Base-by-base conservation (phyloP, 2,888 invertebrate genomes). In the Gandaritis pyraliata region DNA sequence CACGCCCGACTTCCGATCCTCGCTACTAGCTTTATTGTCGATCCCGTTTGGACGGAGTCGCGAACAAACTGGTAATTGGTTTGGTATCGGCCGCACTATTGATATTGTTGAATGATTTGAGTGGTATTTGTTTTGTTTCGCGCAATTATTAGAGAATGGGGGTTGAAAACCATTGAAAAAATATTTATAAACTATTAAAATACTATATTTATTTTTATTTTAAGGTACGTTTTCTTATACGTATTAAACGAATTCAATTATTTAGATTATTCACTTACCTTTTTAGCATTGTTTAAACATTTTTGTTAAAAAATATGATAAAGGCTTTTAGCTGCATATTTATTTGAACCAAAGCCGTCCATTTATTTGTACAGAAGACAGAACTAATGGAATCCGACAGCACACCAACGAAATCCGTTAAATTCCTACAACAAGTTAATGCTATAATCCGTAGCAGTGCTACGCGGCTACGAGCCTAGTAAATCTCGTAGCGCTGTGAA, bases 31-130 rank as follows among this genome's bases (percentile, higher is more conserved):
- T 77, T 74, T 81, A 83, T 84, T 82, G 82, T 79, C 78, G 76
- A 81, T 80, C 69, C 71, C 72, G 72, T 76, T 69, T 75, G 75
- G 72, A 71, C 68, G 62, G 68, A 72, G 69, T 71, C 76, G 75
- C 68, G 70, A 87, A 87, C 87, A 82, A 82, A 86, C 86, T 78
- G 80, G 81, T 87, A 86, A 89, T 88, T 88, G 85, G 81, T 83
- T 85, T 82, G 82, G 73, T 83, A 86, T 87, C 78, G 82, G 73
- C 73, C 70, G 56, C 54, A 69, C 71, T 71, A 73, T 75, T 82
- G 77, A 83, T 83, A 85, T 73, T 78, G 76, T 82, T 79, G 29
- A 51, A 54, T 81, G 74, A 61, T 70, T 60, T 66, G 61, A 54
- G 67, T 72, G 62, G 57, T 45, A 46, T 68, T 61, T 64, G 51